Conservation (phyloP, 2,888 invertebrate species). For the Muscina levida region DNA sequence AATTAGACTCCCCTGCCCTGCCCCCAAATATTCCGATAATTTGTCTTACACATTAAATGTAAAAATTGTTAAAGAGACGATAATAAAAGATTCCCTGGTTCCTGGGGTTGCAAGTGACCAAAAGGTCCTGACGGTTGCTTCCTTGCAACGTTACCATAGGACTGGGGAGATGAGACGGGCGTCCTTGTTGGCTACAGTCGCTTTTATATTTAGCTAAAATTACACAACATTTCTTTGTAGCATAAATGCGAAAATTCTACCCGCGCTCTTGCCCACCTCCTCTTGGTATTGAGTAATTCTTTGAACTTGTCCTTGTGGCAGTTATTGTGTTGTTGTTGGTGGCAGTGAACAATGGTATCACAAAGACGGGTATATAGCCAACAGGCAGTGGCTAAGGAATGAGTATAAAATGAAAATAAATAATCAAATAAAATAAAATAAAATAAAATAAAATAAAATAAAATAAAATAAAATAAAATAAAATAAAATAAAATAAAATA, state of each 20-base stretch:
- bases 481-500: no score
- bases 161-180: background rate
- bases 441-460: no score
- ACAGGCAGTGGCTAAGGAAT: background rate
- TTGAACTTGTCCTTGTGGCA: no score
- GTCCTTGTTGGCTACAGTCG: background rate
- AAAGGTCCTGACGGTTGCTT: slow-evolving; percentile 5
- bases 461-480: no score
- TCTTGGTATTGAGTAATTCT: background rate
- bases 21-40: background rate
- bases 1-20: background rate
- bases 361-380: background rate
- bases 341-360: background rate
- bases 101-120: slow-evolving; percentile 35
- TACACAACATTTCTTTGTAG: slow-evolving; percentile 17
- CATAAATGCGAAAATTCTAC: slow-evolving; percentile 1
- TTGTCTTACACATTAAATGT: slow-evolving; percentile 2
- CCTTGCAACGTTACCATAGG: background rate
- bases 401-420: no score
- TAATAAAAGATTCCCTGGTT: background rate
- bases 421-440: no score
- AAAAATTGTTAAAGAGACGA: no score
- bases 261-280: background rate
- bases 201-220: slow-evolving; percentile 6
- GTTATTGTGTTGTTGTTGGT: background rate